phyloP scores from a whole-genome alignment of 2,797 vertebrate genomes.

The Crypturellus tataupa region DNA sequence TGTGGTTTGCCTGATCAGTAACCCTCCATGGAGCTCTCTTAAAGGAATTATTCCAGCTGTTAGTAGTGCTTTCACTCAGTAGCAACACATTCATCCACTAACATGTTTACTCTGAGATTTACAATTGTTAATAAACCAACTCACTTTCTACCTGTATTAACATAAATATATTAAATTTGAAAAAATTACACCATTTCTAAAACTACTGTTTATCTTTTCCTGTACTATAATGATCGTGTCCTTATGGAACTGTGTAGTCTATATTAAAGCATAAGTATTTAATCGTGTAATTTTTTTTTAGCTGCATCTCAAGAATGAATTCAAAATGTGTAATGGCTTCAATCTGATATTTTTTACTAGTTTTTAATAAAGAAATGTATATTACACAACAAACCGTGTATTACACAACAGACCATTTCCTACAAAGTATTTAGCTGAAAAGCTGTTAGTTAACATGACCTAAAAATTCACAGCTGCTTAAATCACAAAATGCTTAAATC shows the following conservation, averaged over 20 bases:
- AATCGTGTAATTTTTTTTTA: not conserved
- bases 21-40: too few relatives aligned
- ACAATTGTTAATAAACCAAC: not conserved
- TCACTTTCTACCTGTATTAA: not conserved
- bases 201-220: not conserved
- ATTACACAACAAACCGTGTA: not conserved
- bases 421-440: not conserved
- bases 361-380: not conserved
- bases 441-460: conserved; percentile 29
- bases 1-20: too few relatives aligned
- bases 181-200: not conserved
- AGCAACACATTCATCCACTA: not conserved
- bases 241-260: not conserved
- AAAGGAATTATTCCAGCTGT: too few relatives aligned
- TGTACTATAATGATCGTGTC: not conserved
- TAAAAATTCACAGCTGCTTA: conserved; percentile 17
- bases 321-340: not conserved
- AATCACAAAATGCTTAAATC: conserved; percentile 17
- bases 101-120: not conserved
- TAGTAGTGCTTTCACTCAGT: not conserved
- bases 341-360: conserved; percentile 17
- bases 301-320: conserved; percentile 13
- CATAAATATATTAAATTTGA: not conserved
- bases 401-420: conserved; percentile 5
- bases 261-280: not conserved